Percentiles rank a stretch among this genome's conserved stretches.
Evolutionary conservation across 37 sponge, comb jelly and placozoan genomes (phyloP).

Genomic region (Bolinopsis microptera): DNA sequence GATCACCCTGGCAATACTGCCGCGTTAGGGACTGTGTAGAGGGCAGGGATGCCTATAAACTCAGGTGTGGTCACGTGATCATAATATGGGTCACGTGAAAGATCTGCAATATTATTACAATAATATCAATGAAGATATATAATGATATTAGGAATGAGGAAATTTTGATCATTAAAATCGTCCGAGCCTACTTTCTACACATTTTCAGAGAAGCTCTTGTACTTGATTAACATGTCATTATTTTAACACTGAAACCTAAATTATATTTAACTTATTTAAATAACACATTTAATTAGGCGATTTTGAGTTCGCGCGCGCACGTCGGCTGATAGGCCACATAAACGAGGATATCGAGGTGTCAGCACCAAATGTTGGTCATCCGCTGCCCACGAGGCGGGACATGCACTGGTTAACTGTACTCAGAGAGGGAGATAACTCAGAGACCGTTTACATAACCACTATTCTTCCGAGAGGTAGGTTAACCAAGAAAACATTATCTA

Average conservation of each 20-base stretch:
- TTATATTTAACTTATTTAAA: too few species aligned
- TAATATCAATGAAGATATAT: too few species aligned
- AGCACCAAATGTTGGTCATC: not conserved
- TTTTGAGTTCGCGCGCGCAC: slow-evolving; percentile 23
- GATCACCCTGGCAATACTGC: not conserved
- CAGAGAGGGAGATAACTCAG: slow-evolving; percentile 17
- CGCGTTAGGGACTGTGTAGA: slow-evolving; percentile 37
- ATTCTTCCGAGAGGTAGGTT: slow-evolving; percentile 26
- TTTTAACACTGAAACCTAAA: too few species aligned
- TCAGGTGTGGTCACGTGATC: slow-evolving; percentile 20
- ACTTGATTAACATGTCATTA: too few species aligned
- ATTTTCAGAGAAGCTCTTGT: too few species aligned
- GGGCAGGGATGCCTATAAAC: not conserved
- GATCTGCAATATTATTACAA: too few species aligned
- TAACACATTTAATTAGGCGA: slow-evolving; percentile 7
- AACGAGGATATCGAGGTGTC: slow-evolving; percentile 46
- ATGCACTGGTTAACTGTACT: slow-evolving; percentile 34
- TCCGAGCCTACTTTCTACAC: too few species aligned
- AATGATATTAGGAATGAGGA: too few species aligned
- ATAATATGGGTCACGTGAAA: too few species aligned
- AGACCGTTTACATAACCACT: slow-evolving; percentile 54
- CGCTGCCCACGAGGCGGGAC: slow-evolving; percentile 58
- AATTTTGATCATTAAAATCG: too few species aligned
- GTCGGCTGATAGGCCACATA: slow-evolving; percentile 19
- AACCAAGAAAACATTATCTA: too few species aligned